Conservation (phyloP, 2,888 invertebrate genomes). For the Biston stratarius region DNA sequence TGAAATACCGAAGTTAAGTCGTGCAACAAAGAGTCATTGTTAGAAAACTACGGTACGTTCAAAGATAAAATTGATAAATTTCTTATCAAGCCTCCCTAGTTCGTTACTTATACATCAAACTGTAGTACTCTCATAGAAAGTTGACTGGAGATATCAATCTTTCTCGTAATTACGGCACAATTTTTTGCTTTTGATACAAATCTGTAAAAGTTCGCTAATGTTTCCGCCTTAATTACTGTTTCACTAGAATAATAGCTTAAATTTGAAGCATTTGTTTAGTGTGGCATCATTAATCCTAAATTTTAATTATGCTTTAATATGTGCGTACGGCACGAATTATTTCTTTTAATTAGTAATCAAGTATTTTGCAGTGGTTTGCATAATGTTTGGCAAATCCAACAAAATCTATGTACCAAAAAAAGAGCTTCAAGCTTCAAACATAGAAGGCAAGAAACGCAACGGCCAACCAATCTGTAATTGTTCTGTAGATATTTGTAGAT, state of each 20-base stretch:
- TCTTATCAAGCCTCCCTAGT: conserved; percentile 17
- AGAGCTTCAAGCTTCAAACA: too few relatives aligned
- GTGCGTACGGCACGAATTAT: conserved; percentile 14
- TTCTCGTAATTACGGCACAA: conserved; percentile 59
- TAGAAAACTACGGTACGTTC: not conserved
- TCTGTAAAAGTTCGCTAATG: conserved; percentile 45
- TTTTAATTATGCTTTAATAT: conserved; percentile 9
- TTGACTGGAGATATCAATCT: conserved; percentile 56
- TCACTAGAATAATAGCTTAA: conserved; percentile 35
- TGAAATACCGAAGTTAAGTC: not conserved
- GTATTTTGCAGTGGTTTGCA: not conserved
- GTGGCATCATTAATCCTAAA: conserved; percentile 13
- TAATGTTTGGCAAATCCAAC: not conserved
- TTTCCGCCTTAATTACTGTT: conserved; percentile 36
- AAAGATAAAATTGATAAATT: conserved; percentile 13
- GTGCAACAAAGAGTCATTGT: conserved; percentile 12
- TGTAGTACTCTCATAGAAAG: conserved; percentile 52
- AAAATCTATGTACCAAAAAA: too few relatives aligned
- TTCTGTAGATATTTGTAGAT: too few relatives aligned
- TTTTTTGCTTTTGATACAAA: conserved; percentile 52
- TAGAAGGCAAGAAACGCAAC: too few relatives aligned
- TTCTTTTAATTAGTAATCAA: conserved; percentile 7
- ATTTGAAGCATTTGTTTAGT: conserved; percentile 14
- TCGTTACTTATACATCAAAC: conserved; percentile 23
- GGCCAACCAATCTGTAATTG: too few relatives aligned